A percentile compares a stretch with the other conserved stretches of the same genome.
These are phyloP conservation scores for Phoxinus dragarum DNA, from an alignment of 2,797 vertebrate species.

Conservation along the genomic window DNA sequence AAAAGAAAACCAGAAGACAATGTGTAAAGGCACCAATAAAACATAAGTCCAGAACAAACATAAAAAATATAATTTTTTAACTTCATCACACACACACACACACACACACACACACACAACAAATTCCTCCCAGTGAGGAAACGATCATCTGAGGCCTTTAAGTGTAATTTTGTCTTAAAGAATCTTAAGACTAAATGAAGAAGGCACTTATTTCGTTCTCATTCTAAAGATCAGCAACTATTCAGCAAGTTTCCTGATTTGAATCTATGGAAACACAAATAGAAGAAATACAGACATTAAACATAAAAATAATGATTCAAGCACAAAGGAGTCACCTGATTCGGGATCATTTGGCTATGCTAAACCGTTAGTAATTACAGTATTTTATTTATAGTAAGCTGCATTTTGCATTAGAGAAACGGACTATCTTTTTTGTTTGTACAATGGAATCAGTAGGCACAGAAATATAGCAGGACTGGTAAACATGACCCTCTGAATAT, in stretches of 20 bases:
- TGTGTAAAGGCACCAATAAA: conserved; percentile 38
- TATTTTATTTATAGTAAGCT: conserved; percentile 5
- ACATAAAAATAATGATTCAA: conserved; percentile 17
- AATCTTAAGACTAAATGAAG: conserved; percentile 19
- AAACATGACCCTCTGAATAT: conserved; percentile 20
- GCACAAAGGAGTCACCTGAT: conserved; percentile 39
- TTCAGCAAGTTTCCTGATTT: conserved; percentile 37
- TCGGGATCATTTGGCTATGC: conserved; percentile 20
- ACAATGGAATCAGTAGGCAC: conserved; percentile 36
- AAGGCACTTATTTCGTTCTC: conserved; percentile 45
- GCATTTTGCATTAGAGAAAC: conserved; percentile 16
- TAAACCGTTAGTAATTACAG: conserved; percentile 27
- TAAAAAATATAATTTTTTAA: background rate
- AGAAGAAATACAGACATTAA: conserved; percentile 21
- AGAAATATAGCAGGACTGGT: conserved; percentile 17
- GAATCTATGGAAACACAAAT: conserved; percentile 41
- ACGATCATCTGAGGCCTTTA: conserved; percentile 19
- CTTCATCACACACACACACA: background rate
- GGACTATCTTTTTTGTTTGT: background rate
- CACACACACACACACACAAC: background rate
- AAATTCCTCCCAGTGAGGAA: conserved; percentile 26
- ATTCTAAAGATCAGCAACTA: conserved; percentile 25
- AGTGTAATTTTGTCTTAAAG: background rate
- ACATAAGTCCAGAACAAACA: conserved; percentile 14
- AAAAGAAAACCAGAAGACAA: conserved; percentile 29